Evolutionary conservation across 1,140 invertebrate genomes (phyloP), one percentile per base, ranked within the genome.

Genomic region (Yoshiicerus persimilis): DNA sequence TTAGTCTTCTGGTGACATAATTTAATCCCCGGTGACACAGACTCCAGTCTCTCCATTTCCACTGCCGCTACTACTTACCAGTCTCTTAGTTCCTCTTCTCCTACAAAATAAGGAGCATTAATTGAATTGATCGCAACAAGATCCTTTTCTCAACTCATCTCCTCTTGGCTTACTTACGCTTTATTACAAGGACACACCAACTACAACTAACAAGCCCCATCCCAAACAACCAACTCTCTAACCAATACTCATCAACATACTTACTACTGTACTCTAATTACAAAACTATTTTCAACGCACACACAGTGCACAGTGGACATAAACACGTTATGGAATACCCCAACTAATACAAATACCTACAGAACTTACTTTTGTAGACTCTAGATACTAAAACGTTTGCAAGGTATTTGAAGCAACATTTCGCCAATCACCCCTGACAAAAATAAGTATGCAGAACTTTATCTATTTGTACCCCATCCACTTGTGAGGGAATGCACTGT

Each of bases 1-100:
- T 80, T 80, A 80, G 75, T 80, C 75, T 80, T 80, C 75, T 80
- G 30, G 75, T 80, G 75, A 80, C 75, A 80, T 80, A 80, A 80
- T 80, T 80, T 80, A 80, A 80, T 80, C 75, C 75, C 75, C 75
- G 75, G 75, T 80, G 75, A 80, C 75, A 80, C 75, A 80, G 75
- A 80, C 75, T 80, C 32, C 13, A 6, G 30, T 77, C 32, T 20
- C 20, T 80, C 13, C 32, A 34, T 75, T 36, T 36, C 75, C 38
- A 34, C 20, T 34, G 32, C 27, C 30, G 36, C 75, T 80, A 5
- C 75, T 32, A 6, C 75, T 34, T n/a, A 23, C 10, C 34, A 2
- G 5, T 36, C 30, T 13, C 70, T 66, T n/a, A 34, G 13, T 77
- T 77, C 16, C 75, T 70, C 32, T 34, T 80, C 27, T 80, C 16